Base-by-base conservation (phyloP, 2,888 invertebrate genomes). In the Germaria angustata region DNA sequence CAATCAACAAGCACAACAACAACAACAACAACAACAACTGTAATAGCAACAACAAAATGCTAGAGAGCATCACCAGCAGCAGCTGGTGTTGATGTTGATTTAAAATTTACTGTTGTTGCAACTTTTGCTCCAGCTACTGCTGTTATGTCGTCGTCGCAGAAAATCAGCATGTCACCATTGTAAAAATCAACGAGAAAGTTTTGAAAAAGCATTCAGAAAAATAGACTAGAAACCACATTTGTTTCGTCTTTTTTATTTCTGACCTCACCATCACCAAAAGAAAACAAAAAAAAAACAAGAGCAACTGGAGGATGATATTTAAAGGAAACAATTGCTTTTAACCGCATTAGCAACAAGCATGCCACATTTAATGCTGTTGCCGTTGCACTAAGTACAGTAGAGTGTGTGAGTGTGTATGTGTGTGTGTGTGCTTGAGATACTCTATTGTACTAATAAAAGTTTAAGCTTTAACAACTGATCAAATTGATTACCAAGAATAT, bases 161-260 rank as follows among this genome's bases (percentile, higher is more conserved):
- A 68, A 81, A 81, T 81, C 81, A 78, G 81, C 81, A 81, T 81
- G 81, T 66, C 81, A 81, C 72, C 78, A 49, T 77, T 51, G 61
- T 66, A 17, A 72, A 71, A 81, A 78, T 77, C 79, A 80, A 59
- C 79, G 59, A 73, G 66, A 79, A 79, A 72, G 71, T 79, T 72
- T 72, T n/a, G 41, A n/a, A 44, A 51, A 57, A 65, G 39, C 28
- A 17, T 55, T 9, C 20, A 65, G 15, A 75, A 73, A 53, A 34
- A 61, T 63, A 39, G 75, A 75, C 24, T 66, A 53, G 32, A 59
- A 73, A 73, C 79, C 79, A 46, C 66, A 80, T 68, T 80, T 61
- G 73, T 66, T 59, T 79, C 79, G 65, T 39, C 71, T 61, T 46
- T n/a, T 65, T 65, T 57, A 63, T 51, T 72, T 77, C 57, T 72